These are phyloP conservation scores for Sesamia inferens DNA, from an alignment of 2,888 invertebrate genomes.

Conservation along the genomic window DNA sequence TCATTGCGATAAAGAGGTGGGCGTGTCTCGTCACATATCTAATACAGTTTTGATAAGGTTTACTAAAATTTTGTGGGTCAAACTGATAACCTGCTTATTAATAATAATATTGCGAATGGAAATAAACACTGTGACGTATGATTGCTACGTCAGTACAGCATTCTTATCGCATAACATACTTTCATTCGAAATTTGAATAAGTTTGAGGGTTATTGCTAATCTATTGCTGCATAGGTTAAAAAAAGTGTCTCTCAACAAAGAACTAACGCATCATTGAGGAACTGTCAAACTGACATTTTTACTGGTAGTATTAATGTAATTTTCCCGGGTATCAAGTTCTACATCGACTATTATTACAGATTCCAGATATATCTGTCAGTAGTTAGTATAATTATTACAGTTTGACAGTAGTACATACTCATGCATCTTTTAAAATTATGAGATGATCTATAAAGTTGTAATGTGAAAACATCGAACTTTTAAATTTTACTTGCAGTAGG, in stretches of 20 bases:
- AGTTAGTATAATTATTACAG: no score
- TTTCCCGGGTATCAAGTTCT: background rate
- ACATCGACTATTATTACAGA: background rate
- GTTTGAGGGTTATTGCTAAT: background rate
- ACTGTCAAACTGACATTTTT: background rate
- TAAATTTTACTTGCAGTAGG: no score
- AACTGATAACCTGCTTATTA: constrained; percentile 56
- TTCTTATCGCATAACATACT: background rate
- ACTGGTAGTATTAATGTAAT: background rate
- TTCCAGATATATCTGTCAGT: background rate
- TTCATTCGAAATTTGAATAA: background rate
- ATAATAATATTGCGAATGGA: constrained; percentile 53
- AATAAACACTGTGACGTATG: constrained; percentile 50
- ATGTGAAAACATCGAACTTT: no score
- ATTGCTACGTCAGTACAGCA: constrained; percentile 10
- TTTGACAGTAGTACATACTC: no score
- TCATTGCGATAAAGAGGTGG: constrained; percentile 42
- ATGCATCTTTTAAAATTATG: no score
- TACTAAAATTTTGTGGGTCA: constrained; percentile 61
- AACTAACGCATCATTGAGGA: background rate
- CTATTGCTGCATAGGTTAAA: background rate
- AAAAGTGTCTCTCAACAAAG: background rate
- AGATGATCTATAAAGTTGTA: no score
- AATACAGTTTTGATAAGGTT: constrained; percentile 63
- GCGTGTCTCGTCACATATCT: constrained; percentile 51